phyloP scores from a whole-genome alignment of 2,113 vertebrate genomes.

The Glaucomys volans region DNA sequence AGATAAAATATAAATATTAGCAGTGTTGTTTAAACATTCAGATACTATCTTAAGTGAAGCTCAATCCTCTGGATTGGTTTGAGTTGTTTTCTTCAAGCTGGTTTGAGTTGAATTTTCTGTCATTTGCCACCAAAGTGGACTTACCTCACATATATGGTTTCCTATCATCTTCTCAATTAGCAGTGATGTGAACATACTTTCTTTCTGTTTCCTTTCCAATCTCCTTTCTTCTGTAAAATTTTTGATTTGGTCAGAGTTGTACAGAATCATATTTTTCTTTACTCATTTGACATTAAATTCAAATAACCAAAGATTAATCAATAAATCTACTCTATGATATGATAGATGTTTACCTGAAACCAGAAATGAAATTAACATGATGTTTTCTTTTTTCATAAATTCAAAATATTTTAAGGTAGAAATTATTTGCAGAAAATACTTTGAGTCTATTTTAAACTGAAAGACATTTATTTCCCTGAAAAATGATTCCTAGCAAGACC shows the following conservation, averaged over 20 bases:
- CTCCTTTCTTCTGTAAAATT: background rate
- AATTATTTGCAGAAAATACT: background rate
- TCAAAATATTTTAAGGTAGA: background rate
- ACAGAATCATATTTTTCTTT: background rate
- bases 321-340: background rate
- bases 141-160: background rate
- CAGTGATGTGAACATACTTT: background rate
- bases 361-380: background rate
- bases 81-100: background rate
- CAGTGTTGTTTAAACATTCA: background rate
- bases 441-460: background rate
- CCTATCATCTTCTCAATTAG: background rate
- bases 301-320: background rate
- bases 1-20: background rate
- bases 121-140: background rate
- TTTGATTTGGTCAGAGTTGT: background rate
- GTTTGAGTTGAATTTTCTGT: background rate
- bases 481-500: background rate
- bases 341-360: background rate
- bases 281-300: background rate
- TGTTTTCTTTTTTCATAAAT: background rate
- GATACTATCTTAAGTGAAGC: background rate
- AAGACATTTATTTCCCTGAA: constrained; percentile 32
- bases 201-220: background rate
- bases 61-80: background rate